Evolutionary conservation across 2,797 vertebrate genomes (phyloP).

Genomic region (Danio jaintianensis): DNA sequence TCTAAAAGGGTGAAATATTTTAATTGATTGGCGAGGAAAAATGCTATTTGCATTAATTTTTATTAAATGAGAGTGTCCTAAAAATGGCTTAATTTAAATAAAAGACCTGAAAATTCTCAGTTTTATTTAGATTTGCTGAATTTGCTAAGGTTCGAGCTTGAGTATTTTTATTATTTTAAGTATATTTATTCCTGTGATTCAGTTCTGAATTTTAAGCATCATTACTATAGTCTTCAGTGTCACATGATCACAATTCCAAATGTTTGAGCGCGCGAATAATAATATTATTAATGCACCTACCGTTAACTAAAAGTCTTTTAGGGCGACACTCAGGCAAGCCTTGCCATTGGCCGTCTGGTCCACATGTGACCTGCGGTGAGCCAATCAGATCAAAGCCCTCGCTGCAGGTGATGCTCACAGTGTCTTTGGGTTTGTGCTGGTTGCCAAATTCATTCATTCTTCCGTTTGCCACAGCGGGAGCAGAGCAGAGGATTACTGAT

Average conservation of each 20-base stretch:
- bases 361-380: constrained; percentile 18
- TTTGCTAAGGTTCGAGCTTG: too few relatives aligned
- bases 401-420: background rate
- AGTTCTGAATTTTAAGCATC: background rate
- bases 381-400: background rate
- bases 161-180: too few relatives aligned
- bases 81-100: too few relatives aligned
- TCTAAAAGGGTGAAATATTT: background rate
- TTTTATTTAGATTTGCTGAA: too few relatives aligned
- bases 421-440: constrained; percentile 2
- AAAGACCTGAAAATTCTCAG: too few relatives aligned
- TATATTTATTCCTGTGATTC: background rate
- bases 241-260: background rate
- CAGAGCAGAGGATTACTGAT: constrained; percentile 21
- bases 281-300: background rate
- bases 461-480: background rate
- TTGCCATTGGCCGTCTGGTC: constrained; percentile 42
- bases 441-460: background rate
- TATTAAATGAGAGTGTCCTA: too few relatives aligned
- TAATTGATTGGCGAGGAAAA: too few relatives aligned
- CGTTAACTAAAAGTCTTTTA: background rate
- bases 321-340: background rate
- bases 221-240: too few relatives aligned
- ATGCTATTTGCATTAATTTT: too few relatives aligned
- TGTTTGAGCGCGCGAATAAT: too few relatives aligned